Base-by-base conservation (phyloP, 2,113 vertebrate genomes). In the Forbesichthys papilliferus region DNA sequence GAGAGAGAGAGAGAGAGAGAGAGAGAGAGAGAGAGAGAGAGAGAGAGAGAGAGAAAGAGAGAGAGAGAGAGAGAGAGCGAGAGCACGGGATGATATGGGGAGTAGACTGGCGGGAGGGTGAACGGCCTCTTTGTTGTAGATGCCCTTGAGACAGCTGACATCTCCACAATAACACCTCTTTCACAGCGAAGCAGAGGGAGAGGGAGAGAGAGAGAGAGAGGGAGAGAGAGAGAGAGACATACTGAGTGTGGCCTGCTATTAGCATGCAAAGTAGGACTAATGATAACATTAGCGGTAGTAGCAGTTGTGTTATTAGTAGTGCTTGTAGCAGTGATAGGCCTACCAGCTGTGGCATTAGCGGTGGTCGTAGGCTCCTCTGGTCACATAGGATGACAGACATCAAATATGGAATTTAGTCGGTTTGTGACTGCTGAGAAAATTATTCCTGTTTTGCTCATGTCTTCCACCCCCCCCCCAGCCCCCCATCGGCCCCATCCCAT, bases 111-210 rank as follows among this genome's bases (percentile, higher is more conserved):
- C 80, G 73, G 70, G 84, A 82, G 84, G 84, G 83, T 92, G 89
- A 92, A 91, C 90, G 88, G 89, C 84, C 16, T 80, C 90, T 92
- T 92, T 93, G 91, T 91, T 93, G 87, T 87, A 83, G 83, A 87
- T 84, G 87, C 89, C 90, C 91, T 92, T 91, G 89, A 92, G 91
- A 92, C 92, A 93, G 92, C 91, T 92, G 92, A 93, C 90, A 91
- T 87, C 64, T 84, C 85, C 87, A 91, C 90, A 92, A 91, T 88
- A 86, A 89, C 84, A 90, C 82, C 88, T 80, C 87, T 87, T 90
- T 88, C 82, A 89, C 71, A 80, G 72, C 61, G 49, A 70, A 74
- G 73, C 65, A 79, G 76, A 65, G 78, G 34, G 82, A 84, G 68
- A 58, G 63, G 16, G 59, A 68, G 75, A 64, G 1, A 42, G 58